Evolutionary conservation across 1,140 invertebrate species (phyloP).

Genomic region (Tetramorium simillimum): DNA sequence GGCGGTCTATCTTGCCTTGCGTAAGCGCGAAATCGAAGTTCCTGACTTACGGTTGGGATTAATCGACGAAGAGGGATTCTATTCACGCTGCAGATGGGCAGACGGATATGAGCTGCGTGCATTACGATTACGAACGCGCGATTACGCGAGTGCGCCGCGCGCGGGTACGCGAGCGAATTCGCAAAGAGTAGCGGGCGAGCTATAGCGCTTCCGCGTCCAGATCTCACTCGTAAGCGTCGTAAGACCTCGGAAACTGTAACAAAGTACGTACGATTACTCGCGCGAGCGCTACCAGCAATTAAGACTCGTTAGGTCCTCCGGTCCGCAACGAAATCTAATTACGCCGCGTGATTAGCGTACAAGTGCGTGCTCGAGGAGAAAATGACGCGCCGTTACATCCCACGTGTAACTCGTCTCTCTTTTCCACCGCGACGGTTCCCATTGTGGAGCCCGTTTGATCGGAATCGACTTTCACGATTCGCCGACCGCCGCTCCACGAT

Average conservation of each 20-base stretch:
- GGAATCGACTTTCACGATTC: conserved; percentile 6
- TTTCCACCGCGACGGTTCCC: background rate
- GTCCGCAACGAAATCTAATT: conserved; percentile 22
- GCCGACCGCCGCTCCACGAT: background rate
- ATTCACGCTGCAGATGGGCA: background rate
- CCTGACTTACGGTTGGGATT: background rate
- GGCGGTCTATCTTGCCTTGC: background rate
- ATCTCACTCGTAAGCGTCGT: background rate
- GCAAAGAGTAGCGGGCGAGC: background rate
- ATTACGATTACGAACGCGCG: background rate
- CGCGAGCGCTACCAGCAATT: conserved; percentile 35
- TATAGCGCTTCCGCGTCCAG: background rate
- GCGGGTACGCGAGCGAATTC: background rate
- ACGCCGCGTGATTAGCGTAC: conserved; percentile 41
- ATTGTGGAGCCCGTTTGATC: background rate
- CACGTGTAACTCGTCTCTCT: background rate
- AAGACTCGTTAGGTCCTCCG: conserved; percentile 31
- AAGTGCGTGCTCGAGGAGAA: conserved; percentile 35
- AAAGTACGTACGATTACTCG: conserved; percentile 27
- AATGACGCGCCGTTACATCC: conserved; percentile 1
- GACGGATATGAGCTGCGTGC: background rate
- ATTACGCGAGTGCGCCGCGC: background rate
- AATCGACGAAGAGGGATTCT: background rate
- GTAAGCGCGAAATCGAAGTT: background rate
- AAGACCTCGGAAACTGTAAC: conserved; percentile 38